These are phyloP conservation scores for Craniophora ligustri DNA, from an alignment of 2,888 invertebrate species.

Conservation along the genomic window DNA sequence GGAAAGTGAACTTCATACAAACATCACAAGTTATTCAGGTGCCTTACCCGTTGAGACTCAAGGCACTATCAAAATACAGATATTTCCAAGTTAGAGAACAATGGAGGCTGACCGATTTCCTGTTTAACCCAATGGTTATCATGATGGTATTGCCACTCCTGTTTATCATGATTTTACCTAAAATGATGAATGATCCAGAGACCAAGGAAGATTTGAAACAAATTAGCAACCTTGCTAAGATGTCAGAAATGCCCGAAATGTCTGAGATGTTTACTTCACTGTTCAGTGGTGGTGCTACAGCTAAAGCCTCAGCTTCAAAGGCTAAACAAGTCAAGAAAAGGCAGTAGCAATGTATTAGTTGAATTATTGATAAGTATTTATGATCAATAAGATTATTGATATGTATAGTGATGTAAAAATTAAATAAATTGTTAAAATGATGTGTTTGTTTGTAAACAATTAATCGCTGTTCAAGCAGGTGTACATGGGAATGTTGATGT, in stretches of 20 bases:
- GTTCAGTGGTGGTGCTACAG: constrained; percentile 92
- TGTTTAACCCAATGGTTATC: constrained; percentile 99
- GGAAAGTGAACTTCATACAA: constrained; percentile 98
- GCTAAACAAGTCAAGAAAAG: constrained; percentile 84
- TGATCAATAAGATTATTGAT: constrained; percentile 59
- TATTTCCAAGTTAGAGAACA: constrained; percentile 98
- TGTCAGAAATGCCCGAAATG: constrained; percentile 97
- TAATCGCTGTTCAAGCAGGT: constrained; percentile 10
- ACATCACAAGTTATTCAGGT: constrained; percentile 96
- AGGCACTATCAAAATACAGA: constrained; percentile 93
- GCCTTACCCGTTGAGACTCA: constrained; percentile 97
- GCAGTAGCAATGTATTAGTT: constrained; percentile 66
- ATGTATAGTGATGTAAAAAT: constrained; percentile 56
- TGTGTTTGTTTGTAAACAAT: constrained; percentile 33
- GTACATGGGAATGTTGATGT: constrained; percentile 1
- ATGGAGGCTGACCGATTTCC: constrained; percentile 98
- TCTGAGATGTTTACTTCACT: constrained; percentile 97
- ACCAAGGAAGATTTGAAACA: constrained; percentile 98
- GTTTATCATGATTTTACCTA: constrained; percentile 97
- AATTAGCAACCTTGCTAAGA: constrained; percentile 93
- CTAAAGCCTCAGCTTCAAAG: constrained; percentile 80
- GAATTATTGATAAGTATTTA: constrained; percentile 60
- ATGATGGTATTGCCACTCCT: constrained; percentile 98
- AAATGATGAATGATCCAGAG: constrained; percentile 99
- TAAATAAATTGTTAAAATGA: constrained; percentile 53